Percentiles rank a stretch among this genome's conserved stretches.
These are phyloP conservation scores for Aleiodes sp. DNA, from an alignment of 1,140 invertebrate species.

Conservation along the genomic window DNA sequence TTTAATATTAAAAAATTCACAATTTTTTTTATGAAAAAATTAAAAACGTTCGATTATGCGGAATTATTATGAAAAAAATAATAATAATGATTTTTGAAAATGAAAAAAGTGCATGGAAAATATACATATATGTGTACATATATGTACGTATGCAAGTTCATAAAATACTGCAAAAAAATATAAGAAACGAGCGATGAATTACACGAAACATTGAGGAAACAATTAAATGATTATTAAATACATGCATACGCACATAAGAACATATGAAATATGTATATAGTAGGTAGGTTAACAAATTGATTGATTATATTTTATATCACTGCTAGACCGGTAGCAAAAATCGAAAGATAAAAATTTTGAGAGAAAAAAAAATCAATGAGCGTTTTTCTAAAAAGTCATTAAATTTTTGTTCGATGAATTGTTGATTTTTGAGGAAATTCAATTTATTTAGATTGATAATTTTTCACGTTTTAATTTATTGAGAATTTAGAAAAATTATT, in stretches of 20 bases:
- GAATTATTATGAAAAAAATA: too few relatives aligned
- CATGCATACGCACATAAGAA: conserved; percentile 62
- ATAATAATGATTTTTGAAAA: too few relatives aligned
- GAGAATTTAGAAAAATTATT: not conserved
- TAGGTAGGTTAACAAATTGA: conserved; percentile 66
- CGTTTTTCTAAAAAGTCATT: conserved; percentile 11
- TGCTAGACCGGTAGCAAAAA: conserved; percentile 53
- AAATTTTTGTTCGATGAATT: conserved; percentile 26
- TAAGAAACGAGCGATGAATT: not conserved
- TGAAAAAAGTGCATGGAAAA: conserved; percentile 39
- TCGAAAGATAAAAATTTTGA: conserved; percentile 49
- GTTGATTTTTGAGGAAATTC: not conserved
- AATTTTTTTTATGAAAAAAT: conserved; percentile 47
- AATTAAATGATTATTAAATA: conserved; percentile 41
- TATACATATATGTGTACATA: conserved; percentile 46
- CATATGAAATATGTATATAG: conserved; percentile 61
- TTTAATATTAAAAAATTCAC: conserved; percentile 48
- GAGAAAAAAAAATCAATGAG: conserved; percentile 20
- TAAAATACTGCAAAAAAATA: conserved; percentile 31
- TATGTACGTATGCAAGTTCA: conserved; percentile 51
- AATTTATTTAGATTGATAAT: too few relatives aligned
- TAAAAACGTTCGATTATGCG: conserved; percentile 48
- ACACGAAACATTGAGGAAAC: not conserved
- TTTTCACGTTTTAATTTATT: not conserved
- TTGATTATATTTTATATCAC: conserved; percentile 64